phyloP scores from a whole-genome alignment of 2,113 vertebrate species.

The Philantomba maxwellii region DNA sequence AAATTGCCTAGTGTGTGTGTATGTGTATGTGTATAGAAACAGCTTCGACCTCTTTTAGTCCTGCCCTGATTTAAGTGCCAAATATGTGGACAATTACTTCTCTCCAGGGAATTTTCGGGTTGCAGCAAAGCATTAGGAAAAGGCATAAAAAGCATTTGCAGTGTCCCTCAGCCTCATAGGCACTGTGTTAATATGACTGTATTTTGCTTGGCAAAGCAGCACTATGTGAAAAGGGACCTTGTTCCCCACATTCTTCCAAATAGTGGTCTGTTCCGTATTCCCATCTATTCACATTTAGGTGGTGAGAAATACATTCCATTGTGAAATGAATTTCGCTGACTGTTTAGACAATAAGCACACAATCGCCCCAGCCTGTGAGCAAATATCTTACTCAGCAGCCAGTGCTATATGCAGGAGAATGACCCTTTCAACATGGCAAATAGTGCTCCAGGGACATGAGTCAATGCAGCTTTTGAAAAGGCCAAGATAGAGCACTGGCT shows the following conservation, averaged over 20 bases:
- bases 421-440: background rate
- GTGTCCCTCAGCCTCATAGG: background rate
- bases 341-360: background rate
- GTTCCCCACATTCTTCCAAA: background rate
- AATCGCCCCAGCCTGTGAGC: background rate
- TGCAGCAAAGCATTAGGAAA: background rate
- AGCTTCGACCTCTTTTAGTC: background rate
- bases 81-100: background rate
- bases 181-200: background rate
- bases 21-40: background rate
- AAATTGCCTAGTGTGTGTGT: background rate
- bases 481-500: background rate
- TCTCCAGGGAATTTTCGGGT: background rate
- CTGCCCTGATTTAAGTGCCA: constrained; percentile 6
- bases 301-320: background rate
- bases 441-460: background rate
- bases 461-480: constrained; percentile 14
- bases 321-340: background rate
- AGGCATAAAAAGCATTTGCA: background rate
- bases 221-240: background rate
- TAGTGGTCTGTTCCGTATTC: background rate
- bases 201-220: constrained; percentile 30
- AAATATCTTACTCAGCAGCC: constrained; percentile 9
- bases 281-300: background rate
- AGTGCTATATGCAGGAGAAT: background rate